A percentile compares a stretch with the other conserved stretches of the same genome.
These are phyloP conservation scores for Osmerus mordax DNA, from an alignment of 2,113 vertebrate genomes.

Conservation along the genomic window DNA sequence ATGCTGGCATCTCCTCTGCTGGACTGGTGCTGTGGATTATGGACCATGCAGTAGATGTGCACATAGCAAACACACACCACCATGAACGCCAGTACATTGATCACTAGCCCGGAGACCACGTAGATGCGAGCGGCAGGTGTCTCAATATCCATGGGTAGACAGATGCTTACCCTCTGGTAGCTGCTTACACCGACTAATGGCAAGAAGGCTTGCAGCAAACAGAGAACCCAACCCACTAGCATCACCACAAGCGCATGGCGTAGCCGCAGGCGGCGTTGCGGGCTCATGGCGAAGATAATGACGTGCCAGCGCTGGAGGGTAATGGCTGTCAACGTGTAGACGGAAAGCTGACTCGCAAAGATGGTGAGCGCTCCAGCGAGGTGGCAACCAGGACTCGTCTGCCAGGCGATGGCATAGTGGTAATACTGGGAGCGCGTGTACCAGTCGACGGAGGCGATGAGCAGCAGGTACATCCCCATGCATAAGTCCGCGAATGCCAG, in stretches of 20 bases:
- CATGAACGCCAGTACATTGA: conserved; percentile 81
- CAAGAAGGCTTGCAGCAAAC: conserved; percentile 75
- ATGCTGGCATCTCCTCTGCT: conserved; percentile 81
- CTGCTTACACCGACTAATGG: conserved; percentile 84
- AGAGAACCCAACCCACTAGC: conserved; percentile 79
- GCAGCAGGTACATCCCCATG: conserved; percentile 85
- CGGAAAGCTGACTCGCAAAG: conserved; percentile 84
- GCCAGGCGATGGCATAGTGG: conserved; percentile 87
- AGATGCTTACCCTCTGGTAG: conserved; percentile 90
- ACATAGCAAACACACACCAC: conserved; percentile 83
- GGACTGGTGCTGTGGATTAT: conserved; percentile 80
- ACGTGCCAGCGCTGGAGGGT: conserved; percentile 88
- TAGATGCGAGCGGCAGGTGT: conserved; percentile 73
- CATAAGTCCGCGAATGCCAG: conserved; percentile 89
- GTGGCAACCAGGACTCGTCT: conserved; percentile 82
- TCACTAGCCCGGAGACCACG: conserved; percentile 71
- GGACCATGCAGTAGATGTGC: conserved; percentile 83
- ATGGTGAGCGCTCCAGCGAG: conserved; percentile 83
- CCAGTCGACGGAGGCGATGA: conserved; percentile 84
- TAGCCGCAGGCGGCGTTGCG: conserved; percentile 78
- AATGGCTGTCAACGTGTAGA: conserved; percentile 83
- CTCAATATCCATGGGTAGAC: conserved; percentile 86
- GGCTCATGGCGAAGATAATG: conserved; percentile 85
- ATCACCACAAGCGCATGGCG: conserved; percentile 75
- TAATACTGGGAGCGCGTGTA: conserved; percentile 84